Evolutionary conservation across 1,140 invertebrate genomes (phyloP), one percentile per base, ranked within the genome.

Genomic region (Agraylea sexmaculata): DNA sequence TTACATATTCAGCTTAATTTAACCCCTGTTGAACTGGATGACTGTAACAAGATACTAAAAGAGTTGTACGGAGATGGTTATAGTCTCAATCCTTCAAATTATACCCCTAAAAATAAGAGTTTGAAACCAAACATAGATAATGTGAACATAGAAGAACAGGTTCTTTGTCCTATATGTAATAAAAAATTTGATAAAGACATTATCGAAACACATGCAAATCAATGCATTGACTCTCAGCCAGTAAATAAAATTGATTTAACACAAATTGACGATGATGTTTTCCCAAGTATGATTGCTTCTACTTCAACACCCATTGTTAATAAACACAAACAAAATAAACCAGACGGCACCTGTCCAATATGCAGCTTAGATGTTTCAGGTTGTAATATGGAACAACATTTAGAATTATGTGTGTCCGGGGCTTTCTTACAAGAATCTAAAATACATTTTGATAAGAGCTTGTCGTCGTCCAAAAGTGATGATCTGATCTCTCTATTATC

Each of bases 291-390:
- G n/a, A n/a, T n/a, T n/a, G n/a, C n/a, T n/a, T n/a, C n/a, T n/a
- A n/a, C n/a, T n/a, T n/a, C n/a, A n/a, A n/a, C n/a, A n/a, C n/a
- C n/a, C n/a, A n/a, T n/a, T n/a, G n/a, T n/a, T n/a, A n/a, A n/a
- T n/a, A n/a, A n/a, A n/a, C n/a, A n/a, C n/a, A n/a, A n/a, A n/a
- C n/a, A n/a, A n/a, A n/a, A n/a, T n/a, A n/a, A n/a, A n/a, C n/a
- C n/a, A n/a, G n/a, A n/a, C n/a, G n/a, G n/a, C 13, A 49, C 49
- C 16, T 83, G 80, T 59, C 70, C 79, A 16, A 71, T 74, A 38
- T 83, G 80, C 53, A 69, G 70, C 16, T 58, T 59, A 28, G 49
- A 57, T 23, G 59, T 79, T 23, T 48, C 57, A 21, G 52, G 53
- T 38, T 62, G 57, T 21, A 43, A 62, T 2, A 59, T 79, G n/a